Conservation (phyloP, 2,797 vertebrate genomes). For the Mus spretus region DNA sequence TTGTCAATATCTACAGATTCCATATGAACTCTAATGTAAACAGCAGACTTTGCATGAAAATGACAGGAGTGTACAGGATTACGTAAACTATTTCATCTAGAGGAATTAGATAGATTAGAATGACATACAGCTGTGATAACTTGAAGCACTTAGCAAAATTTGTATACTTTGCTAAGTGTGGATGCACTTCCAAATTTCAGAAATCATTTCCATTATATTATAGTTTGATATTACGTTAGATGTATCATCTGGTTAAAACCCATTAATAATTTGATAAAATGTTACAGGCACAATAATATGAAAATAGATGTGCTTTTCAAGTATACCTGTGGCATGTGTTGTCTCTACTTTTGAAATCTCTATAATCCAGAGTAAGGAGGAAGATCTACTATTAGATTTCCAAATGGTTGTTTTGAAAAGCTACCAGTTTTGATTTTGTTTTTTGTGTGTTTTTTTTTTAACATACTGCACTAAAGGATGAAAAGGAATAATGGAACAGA, state of each 20-base stretch:
- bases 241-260: background rate
- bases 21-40: background rate
- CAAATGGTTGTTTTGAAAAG: background rate
- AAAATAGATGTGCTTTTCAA: background rate
- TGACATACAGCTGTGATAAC: background rate
- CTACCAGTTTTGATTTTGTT: too few relatives aligned
- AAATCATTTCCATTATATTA: background rate
- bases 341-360: background rate
- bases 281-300: background rate
- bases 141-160: background rate
- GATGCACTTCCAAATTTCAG: background rate
- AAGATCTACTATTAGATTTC: background rate
- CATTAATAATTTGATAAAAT: background rate
- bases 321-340: background rate
- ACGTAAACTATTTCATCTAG: background rate
- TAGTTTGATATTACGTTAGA: background rate
- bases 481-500: background rate
- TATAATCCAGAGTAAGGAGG: background rate
- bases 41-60: background rate
- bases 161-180: background rate
- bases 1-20: background rate
- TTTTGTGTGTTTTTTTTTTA: too few relatives aligned
- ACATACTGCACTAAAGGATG: background rate
- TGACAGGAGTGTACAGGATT: too few relatives aligned
- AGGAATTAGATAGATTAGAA: background rate